Conservation (phyloP, 2,888 invertebrate genomes). For the Endotricha flammealis region DNA sequence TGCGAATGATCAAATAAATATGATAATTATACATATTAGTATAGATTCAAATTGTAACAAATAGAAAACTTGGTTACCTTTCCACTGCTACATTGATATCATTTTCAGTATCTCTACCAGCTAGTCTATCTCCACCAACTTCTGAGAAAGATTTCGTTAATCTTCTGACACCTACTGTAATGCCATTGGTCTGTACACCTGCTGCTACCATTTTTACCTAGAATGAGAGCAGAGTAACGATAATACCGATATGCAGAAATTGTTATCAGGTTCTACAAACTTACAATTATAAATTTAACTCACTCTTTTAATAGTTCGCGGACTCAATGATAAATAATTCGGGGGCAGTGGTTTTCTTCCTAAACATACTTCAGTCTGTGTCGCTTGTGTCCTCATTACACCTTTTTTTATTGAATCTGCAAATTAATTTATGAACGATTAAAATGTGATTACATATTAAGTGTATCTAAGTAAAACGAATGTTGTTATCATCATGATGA, state of each 20-base stretch:
- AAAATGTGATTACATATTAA: too few species aligned
- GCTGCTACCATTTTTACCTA: slow-evolving; percentile 93
- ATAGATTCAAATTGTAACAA: neutral
- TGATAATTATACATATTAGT: neutral
- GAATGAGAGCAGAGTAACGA: slow-evolving; percentile 16
- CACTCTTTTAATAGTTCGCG: slow-evolving; percentile 88
- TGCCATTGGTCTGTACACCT: slow-evolving; percentile 93
- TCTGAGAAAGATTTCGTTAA: slow-evolving; percentile 91
- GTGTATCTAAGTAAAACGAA: too few species aligned
- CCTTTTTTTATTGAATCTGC: slow-evolving; percentile 89
- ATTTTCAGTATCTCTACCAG: slow-evolving; percentile 45
- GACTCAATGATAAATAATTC: slow-evolving; percentile 85
- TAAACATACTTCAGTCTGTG: slow-evolving; percentile 89
- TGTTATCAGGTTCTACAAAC: too few species aligned
- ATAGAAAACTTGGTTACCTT: slow-evolving; percentile 37
- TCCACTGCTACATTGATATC: slow-evolving; percentile 53
- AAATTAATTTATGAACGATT: too few species aligned
- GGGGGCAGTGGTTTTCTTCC: slow-evolving; percentile 85
- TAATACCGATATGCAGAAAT: too few species aligned
- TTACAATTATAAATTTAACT: slow-evolving; percentile 21
- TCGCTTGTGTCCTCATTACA: slow-evolving; percentile 95
- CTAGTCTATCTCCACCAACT: slow-evolving; percentile 73
- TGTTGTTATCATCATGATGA: too few species aligned
- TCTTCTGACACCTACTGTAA: slow-evolving; percentile 79
- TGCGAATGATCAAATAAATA: slow-evolving; percentile 27